Conservation (phyloP, 2,888 invertebrate genomes). For the Yponomeuta cagnagella region DNA sequence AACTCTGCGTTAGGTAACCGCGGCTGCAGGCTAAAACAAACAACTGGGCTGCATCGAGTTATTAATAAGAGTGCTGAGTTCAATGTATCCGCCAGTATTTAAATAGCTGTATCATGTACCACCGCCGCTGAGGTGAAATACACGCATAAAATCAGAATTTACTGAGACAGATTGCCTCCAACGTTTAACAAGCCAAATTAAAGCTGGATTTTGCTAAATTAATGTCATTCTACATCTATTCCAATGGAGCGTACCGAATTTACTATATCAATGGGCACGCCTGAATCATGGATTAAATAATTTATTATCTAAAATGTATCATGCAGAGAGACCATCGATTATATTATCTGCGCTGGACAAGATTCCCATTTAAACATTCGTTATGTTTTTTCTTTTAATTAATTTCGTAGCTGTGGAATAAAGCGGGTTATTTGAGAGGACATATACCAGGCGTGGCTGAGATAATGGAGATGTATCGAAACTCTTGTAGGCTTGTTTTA, state of each 20-base stretch:
- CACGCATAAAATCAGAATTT: slow-evolving; percentile 38
- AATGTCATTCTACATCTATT: slow-evolving; percentile 34
- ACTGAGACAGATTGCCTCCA: slow-evolving; percentile 37
- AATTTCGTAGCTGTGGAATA: slow-evolving; percentile 54
- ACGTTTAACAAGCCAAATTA: slow-evolving; percentile 36
- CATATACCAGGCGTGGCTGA: slow-evolving; percentile 55
- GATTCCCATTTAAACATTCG: slow-evolving; percentile 44
- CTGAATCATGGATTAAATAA: slow-evolving; percentile 37
- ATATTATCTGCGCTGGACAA: slow-evolving; percentile 36
- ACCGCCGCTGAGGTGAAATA: slow-evolving; percentile 22
- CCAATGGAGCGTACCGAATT: slow-evolving; percentile 39
- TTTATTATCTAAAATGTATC: slow-evolving; percentile 41
- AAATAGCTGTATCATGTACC: slow-evolving; percentile 48
- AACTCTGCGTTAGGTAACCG: slow-evolving; percentile 70
- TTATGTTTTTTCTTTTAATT: slow-evolving; percentile 41
- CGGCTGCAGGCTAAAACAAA: slow-evolving; percentile 61
- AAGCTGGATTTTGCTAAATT: slow-evolving; percentile 43
- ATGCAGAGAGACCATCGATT: slow-evolving; percentile 46
- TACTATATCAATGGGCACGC: slow-evolving; percentile 49
- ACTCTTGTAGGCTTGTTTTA: slow-evolving; percentile 32
- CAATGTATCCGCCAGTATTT: slow-evolving; percentile 61
- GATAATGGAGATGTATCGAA: slow-evolving; percentile 39
- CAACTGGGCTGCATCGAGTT: slow-evolving; percentile 54
- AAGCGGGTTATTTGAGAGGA: slow-evolving; percentile 51
- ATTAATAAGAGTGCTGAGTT: slow-evolving; percentile 71